A percentile compares a stretch with the other conserved stretches of the same genome.
These are phyloP conservation scores for Canis aureus DNA, from an alignment of 2,113 vertebrate species.

Conservation along the genomic window DNA sequence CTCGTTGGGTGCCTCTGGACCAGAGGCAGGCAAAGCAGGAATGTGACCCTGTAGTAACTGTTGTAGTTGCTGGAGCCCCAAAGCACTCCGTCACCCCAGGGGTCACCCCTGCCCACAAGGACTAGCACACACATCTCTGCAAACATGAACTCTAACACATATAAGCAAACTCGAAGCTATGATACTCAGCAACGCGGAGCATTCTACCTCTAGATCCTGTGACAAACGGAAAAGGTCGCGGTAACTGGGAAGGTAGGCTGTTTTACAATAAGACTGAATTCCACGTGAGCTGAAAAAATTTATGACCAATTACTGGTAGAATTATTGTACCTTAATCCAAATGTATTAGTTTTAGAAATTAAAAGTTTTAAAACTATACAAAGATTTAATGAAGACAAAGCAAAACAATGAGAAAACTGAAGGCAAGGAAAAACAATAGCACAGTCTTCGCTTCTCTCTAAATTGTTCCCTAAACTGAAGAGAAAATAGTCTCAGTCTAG, in stretches of 20 bases:
- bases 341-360: constrained; percentile 59
- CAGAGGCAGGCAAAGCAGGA: neutral
- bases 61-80: neutral
- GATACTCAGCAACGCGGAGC: constrained; percentile 2
- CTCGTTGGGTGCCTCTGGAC: neutral
- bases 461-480: neutral
- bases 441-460: neutral
- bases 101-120: neutral
- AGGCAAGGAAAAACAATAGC: neutral
- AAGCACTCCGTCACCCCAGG: neutral
- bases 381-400: constrained; percentile 29
- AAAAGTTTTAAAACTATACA: constrained; percentile 31
- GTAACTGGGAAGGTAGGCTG: neutral
- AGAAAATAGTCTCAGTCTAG: neutral
- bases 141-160: neutral
- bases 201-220: neutral
- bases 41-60: neutral
- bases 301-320: neutral
- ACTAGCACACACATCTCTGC: neutral
- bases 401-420: constrained; percentile 24
- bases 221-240: constrained; percentile 8
- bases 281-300: constrained; percentile 37
- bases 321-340: constrained; percentile 56
- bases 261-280: constrained; percentile 60
- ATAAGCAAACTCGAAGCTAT: neutral